Percentiles rank a stretch among this genome's conserved stretches.
Evolutionary conservation across 1,140 invertebrate species (phyloP).

Genomic region (Drosophila pruinosa): DNA sequence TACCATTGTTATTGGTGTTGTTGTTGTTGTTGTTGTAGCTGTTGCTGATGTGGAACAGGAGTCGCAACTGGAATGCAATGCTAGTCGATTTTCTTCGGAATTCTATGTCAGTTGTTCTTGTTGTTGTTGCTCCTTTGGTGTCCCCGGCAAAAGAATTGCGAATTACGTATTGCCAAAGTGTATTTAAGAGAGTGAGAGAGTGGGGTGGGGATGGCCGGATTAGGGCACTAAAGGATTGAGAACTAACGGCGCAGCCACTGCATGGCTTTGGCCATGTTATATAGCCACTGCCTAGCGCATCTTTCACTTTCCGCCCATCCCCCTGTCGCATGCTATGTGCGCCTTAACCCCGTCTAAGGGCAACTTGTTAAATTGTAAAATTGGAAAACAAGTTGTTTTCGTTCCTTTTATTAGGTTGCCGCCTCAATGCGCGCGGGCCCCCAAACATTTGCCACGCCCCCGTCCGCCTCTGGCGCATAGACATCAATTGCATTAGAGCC

Average conservation of each 20-base stretch:
- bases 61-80: slow-evolving; percentile 66
- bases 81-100: slow-evolving; percentile 79
- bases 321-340: neutral
- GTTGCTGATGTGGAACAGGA: slow-evolving; percentile 42
- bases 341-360: slow-evolving; percentile 57
- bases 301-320: neutral
- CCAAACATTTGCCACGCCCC: slow-evolving; percentile 14
- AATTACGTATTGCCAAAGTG: slow-evolving; percentile 18
- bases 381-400: slow-evolving; percentile 82
- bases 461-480: slow-evolving; percentile 1
- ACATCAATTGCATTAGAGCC: slow-evolving; percentile 44
- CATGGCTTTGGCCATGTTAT: slow-evolving; percentile 2
- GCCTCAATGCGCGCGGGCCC: slow-evolving; percentile 62
- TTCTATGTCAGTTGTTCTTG: slow-evolving; percentile 47
- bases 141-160: slow-evolving; percentile 64
- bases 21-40: slow-evolving; percentile 38
- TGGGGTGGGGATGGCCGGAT: neutral
- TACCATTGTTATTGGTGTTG: slow-evolving; percentile 33
- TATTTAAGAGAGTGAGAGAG: neutral
- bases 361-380: slow-evolving; percentile 82
- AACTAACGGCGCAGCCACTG: slow-evolving; percentile 57
- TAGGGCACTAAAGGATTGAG: slow-evolving; percentile 2
- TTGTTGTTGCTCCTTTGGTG: slow-evolving; percentile 36
- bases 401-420: slow-evolving; percentile 81
- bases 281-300: slow-evolving; percentile 28